Evolutionary conservation across 2,888 invertebrate genomes (phyloP), one percentile per base, ranked within the genome.

Genomic region (Macrosiphum euphorbiae): DNA sequence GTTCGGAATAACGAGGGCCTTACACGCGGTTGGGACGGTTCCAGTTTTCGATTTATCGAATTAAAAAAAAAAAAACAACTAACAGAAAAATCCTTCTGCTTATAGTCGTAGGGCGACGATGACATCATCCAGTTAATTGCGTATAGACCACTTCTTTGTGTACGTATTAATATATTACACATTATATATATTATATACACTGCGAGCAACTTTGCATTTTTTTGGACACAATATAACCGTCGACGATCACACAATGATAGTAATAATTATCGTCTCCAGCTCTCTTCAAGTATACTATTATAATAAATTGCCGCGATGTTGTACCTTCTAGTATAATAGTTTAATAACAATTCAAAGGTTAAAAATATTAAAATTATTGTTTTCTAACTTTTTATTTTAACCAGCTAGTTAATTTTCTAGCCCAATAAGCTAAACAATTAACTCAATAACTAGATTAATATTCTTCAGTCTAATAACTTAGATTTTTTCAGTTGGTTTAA

Each of bases 41-140:
- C 90, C 90, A 90, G 78, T 78, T 90, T 90, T 52, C 90, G 90
- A 78, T 90, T 90, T 90, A 90, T 89, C 24, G 67, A 50, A 78
- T 35, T 5, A 24, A 28, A 44, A 87, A 35, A 41, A 41, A 58
- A 41, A 88, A 52, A 44, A 44, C 44, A 44, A 86, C n/a, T 20
- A 58, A 58, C 58, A 58, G 58, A 58, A 58, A 58, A 89, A 89
- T 89, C 44, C 7, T 61, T 89, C 41, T 89, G 26, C 16, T 89
- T 44, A 90, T 90, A 67, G 44, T 90, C 5, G 47, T 78, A 78
- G 8, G 20, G 35, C 35, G 35, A 35, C 20, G 90, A 44, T 90
- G 90, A 90, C 41, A 90, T 90, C 90, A 90, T 90, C 90, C 47
- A 67, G 90, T 24, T 90, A 90, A 90, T 90, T 90, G 90, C 26